Evolutionary conservation across 2,797 vertebrate species (phyloP).

Genomic region (Triplophysa bombifrons): DNA sequence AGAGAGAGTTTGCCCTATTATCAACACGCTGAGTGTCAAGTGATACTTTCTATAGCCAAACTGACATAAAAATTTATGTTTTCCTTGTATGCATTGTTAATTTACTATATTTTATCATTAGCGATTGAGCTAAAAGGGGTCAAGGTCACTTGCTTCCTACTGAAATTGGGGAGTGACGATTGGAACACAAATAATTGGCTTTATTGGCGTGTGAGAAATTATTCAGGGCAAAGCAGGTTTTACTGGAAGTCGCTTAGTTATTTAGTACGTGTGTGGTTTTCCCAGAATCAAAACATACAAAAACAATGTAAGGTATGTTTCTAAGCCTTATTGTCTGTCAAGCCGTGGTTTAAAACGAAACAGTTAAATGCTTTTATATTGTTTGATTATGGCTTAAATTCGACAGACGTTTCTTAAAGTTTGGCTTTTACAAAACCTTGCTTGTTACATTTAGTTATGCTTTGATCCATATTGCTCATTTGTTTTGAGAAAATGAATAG

Average conservation of each 20-base stretch:
- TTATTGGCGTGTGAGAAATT: conserved; percentile 5
- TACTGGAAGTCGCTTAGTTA: conserved; percentile 29
- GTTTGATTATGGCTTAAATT: conserved; percentile 15
- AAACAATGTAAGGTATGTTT: conserved; percentile 7
- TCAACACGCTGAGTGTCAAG: conserved; percentile 22
- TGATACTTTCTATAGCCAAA: neutral
- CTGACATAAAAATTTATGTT: conserved; percentile 33
- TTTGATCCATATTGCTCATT: neutral
- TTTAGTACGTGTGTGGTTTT: neutral
- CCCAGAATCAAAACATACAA: neutral
- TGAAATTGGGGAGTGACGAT: conserved; percentile 42
- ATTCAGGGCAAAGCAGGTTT: conserved; percentile 49
- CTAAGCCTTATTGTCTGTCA: conserved; percentile 12
- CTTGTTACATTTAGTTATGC: neutral
- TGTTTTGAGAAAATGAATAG: too few species aligned
- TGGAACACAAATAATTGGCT: conserved; percentile 44
- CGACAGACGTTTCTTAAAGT: neutral
- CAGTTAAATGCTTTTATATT: conserved; percentile 6
- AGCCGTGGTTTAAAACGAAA: neutral
- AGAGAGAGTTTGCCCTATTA: conserved; percentile 22
- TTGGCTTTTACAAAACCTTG: conserved; percentile 11
- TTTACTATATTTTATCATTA: conserved; percentile 29
- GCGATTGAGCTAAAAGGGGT: conserved; percentile 53
- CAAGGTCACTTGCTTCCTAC: conserved; percentile 46
- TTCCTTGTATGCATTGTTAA: conserved; percentile 26